Conservation (phyloP, 2,888 invertebrate genomes). For the Spilosoma lubricipeda region DNA sequence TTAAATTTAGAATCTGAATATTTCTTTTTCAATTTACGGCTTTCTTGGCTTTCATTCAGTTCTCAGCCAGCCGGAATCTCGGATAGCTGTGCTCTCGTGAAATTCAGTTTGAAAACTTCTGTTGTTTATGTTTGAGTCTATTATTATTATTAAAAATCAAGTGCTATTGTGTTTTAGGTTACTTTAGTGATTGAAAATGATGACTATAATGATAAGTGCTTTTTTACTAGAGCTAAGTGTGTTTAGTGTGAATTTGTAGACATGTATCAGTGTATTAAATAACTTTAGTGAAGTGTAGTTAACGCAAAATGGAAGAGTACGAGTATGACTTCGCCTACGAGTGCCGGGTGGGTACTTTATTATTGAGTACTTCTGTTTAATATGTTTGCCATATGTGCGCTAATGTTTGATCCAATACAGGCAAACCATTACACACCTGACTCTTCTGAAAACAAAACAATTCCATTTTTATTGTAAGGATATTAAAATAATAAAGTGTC, state of each 20-base stretch:
- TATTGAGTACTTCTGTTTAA: slow-evolving; percentile 20
- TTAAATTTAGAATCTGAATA: slow-evolving; percentile 77
- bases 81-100: slow-evolving; percentile 62
- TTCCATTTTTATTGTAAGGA: slow-evolving; percentile 2
- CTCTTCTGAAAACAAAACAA: slow-evolving; percentile 5
- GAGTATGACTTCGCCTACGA: slow-evolving; percentile 89
- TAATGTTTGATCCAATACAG: slow-evolving; percentile 23
- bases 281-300: slow-evolving; percentile 58
- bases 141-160: slow-evolving; percentile 30
- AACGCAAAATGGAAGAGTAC: slow-evolving; percentile 80
- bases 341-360: slow-evolving; percentile 86
- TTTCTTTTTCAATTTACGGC: slow-evolving; percentile 75
- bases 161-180: slow-evolving; percentile 53
- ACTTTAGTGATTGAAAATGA: slow-evolving; percentile 50
- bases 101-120: slow-evolving; percentile 32
- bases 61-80: slow-evolving; percentile 68
- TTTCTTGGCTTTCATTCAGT: slow-evolving; percentile 81
- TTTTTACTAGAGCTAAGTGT: slow-evolving; percentile 43
- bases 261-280: slow-evolving; percentile 64
- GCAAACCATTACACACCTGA: slow-evolving; percentile 28
- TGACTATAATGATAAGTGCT: slow-evolving; percentile 31
- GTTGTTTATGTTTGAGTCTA: slow-evolving; percentile 32
- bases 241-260: slow-evolving; percentile 48
- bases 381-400: slow-evolving; percentile 18
- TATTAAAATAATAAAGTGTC: not conserved